Percentiles rank a stretch among this genome's conserved stretches.
These are phyloP conservation scores for Bombycilla garrulus DNA, from an alignment of 2,113 vertebrate species.

Conservation along the genomic window DNA sequence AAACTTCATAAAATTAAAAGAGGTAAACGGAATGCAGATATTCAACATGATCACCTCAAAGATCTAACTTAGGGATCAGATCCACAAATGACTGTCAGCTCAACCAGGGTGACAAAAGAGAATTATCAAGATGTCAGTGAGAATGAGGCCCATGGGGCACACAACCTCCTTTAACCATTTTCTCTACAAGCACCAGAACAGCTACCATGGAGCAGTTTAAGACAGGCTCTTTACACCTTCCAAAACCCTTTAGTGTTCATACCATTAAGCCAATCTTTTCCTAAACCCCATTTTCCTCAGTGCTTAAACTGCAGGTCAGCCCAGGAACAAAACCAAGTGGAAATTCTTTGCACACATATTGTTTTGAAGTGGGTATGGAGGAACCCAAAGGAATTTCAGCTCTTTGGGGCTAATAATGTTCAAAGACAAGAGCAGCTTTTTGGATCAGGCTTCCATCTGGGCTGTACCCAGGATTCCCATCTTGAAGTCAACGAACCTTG, in stretches of 20 bases:
- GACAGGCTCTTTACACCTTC: background rate
- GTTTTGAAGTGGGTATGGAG: background rate
- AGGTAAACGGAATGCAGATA: background rate
- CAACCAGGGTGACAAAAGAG: background rate
- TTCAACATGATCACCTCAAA: background rate
- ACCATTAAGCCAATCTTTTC: background rate
- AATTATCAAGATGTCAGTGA: background rate
- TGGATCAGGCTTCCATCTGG: conserved; percentile 24
- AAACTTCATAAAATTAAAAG: background rate
- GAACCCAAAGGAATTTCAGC: conserved; percentile 2
- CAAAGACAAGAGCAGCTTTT: conserved; percentile 23
- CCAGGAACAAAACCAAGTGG: background rate
- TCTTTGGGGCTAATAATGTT: conserved; percentile 33
- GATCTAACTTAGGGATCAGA: background rate
- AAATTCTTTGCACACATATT: background rate
- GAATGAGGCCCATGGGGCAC: rapidly evolving
- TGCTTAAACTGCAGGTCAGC: background rate
- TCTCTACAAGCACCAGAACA: background rate
- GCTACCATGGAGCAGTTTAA: background rate
- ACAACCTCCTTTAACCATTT: background rate
- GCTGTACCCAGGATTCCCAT: background rate
- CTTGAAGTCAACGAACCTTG: conserved; percentile 39
- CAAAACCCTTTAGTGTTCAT: background rate
- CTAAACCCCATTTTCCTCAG: background rate
- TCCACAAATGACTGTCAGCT: background rate